Base-by-base conservation (phyloP, 2,888 invertebrate species). In the Stenichneumon culpator region DNA sequence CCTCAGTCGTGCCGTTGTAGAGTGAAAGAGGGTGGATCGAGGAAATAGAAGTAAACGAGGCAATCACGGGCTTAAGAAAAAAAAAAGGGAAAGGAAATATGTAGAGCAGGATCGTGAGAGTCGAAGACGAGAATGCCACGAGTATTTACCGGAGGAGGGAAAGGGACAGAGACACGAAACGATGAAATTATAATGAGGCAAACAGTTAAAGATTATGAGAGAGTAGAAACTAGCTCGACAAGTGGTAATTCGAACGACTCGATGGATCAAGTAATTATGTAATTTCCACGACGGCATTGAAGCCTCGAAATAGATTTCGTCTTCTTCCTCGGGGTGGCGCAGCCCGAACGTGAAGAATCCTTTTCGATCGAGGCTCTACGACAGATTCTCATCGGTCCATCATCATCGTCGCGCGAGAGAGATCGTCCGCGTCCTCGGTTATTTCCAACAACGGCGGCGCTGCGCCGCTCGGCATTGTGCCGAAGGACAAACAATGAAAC, bases 401-500 rank as follows among this genome's bases (percentile, higher is more conserved):
- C n/a, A 22, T 50, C 28, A 74, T 65, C 69, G 7, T 47, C 74
- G 47, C 52, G 36, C 19, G 52, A 16, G 36, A 14, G 22, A 16
- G 63, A 52, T 22, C 54, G 44, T 63, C 22, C 11, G 63, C 81
- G 70, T 50, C 39, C 50, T 57, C 69, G 69, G 81, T 79, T 86
- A 84, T 87, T 87, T 87, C 82, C 63, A 82, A 83, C 75, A 39
- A 68, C 77, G 44, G 19, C 25, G 69, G 14, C 7, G 16, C 19
- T 11, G 2, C 9, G n/a, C 36, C 63, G 44, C 69, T 78, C 78
- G 25, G 89, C 90, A 91, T 91, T 92, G 92, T 92, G 44, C 89
- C 88, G 87, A 88, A 67, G 60, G 19, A 63, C 75, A 90, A 92
- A 92, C 92, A 92, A 92, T 93, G 90, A 92, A 91, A 91, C 89